These are phyloP conservation scores for Ictidomys tridecemlineatus DNA, from an alignment of 2,113 vertebrate genomes.

Conservation along the genomic window DNA sequence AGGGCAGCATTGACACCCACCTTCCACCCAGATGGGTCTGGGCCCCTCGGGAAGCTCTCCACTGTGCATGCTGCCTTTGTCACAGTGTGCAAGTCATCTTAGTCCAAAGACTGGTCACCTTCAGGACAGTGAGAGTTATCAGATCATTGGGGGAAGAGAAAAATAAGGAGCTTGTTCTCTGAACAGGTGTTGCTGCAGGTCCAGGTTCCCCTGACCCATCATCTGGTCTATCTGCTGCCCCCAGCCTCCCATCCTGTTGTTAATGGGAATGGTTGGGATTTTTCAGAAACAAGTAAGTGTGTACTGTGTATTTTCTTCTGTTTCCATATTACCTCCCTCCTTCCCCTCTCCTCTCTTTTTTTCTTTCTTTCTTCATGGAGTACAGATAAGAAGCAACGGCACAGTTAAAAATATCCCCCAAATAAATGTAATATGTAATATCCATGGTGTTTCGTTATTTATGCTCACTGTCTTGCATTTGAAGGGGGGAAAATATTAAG, in stretches of 20 bases:
- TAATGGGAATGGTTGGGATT: background rate
- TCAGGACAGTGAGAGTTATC: background rate
- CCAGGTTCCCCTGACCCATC: too few relatives aligned
- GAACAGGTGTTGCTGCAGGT: background rate
- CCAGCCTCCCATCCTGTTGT: background rate
- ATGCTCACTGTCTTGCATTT: background rate
- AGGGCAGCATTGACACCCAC: background rate
- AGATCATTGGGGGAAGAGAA: background rate
- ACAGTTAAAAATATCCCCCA: background rate
- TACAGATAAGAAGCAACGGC: background rate
- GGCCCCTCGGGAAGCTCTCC: background rate
- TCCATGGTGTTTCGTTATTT: background rate
- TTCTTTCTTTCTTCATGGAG: background rate
- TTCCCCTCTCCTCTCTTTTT: too few relatives aligned
- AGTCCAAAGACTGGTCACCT: background rate
- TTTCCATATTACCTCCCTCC: too few relatives aligned
- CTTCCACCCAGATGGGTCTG: background rate
- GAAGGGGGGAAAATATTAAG: background rate
- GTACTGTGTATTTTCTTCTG: background rate
- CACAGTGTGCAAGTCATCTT: background rate
- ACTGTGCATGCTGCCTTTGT: background rate
- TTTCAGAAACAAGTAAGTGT: background rate
- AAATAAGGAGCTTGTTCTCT: background rate
- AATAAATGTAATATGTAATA: background rate
- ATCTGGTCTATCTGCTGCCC: background rate